Conservation (phyloP, 2,888 invertebrate genomes). For the Sepioteuthis lessoniana region DNA sequence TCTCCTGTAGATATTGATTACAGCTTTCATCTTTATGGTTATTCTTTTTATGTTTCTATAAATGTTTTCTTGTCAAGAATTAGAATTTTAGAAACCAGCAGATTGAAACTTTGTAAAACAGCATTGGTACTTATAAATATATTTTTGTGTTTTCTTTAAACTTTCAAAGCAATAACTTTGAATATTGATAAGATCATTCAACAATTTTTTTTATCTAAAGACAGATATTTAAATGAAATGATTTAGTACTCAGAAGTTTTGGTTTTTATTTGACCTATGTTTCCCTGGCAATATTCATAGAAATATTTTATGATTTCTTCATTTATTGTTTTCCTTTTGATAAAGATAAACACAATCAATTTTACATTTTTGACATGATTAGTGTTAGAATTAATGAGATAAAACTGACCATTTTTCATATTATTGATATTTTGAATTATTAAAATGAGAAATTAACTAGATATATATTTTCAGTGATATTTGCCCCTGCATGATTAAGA, state of each 20-base stretch:
- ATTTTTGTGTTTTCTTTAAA: background rate
- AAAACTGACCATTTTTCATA: too few relatives aligned
- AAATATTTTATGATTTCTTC: background rate
- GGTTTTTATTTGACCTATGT: background rate
- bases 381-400: too few relatives aligned
- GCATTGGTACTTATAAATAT: background rate
- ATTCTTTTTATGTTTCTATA: background rate
- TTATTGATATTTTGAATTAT: too few relatives aligned
- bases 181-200: background rate
- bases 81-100: background rate
- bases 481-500: background rate
- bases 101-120: background rate
- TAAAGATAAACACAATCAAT: too few relatives aligned
- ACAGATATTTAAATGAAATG: background rate
- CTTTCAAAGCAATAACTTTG: background rate
- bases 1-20: background rate
- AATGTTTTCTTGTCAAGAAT: background rate
- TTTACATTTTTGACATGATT: too few relatives aligned
- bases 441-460: too few relatives aligned
- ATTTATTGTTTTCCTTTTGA: background rate
- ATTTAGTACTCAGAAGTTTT: background rate
- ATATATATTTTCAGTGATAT: background rate
- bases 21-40: background rate
- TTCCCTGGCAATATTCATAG: background rate
- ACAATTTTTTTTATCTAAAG: background rate